Evolutionary conservation across 2,797 vertebrate genomes (phyloP), one percentile per base, ranked within the genome.

Genomic region (Oophaga sylvatica): DNA sequence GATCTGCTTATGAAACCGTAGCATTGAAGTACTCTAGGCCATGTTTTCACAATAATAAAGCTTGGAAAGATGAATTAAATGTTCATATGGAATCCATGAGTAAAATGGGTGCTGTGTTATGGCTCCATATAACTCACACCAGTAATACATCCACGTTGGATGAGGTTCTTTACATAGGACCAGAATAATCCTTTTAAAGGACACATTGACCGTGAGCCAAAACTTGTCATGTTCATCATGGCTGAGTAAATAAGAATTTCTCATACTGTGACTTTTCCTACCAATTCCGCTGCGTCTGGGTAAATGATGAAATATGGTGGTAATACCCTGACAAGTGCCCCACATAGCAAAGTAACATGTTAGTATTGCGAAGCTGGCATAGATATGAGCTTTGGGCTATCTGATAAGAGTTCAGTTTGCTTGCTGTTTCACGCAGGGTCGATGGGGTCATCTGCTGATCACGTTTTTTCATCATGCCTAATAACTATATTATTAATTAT

Each of bases 301-400:
- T 22, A 71, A 19, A 73, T 73, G 41, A 73, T 73, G 29, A 73
- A 45, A 73, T 73, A 35, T 73, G 71, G 35, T 45, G 35, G 71
- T 16, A 73, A 73, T 35, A 73, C n/a, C 70, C 70, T n/a, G 63
- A 19, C 41, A 1, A 41, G 68, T 22, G 16, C 5, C 6, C 19
- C 17, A 20, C 6, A 7, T 62, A 19, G 7, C 6, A 62, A 19
- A 22, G 19, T 7, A 20, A 29, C 12, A 67, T 67, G 10, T 12
- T 29, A 68, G 13, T 35, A 17, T 29, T 29, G 12, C 3, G 63
- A 67, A 29, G 4, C 67, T 70, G 67, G 67, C 65, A 7, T 17
- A 70, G 67, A 70, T 70, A 6, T 31, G 67, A 6, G 29, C 4
- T 17, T 35, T 31, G 29, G 67, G 15, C 15, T 17, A 70, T 70